Evolutionary conservation across 1,140 invertebrate species (phyloP).

Genomic region (Mercenaria mercenaria): DNA sequence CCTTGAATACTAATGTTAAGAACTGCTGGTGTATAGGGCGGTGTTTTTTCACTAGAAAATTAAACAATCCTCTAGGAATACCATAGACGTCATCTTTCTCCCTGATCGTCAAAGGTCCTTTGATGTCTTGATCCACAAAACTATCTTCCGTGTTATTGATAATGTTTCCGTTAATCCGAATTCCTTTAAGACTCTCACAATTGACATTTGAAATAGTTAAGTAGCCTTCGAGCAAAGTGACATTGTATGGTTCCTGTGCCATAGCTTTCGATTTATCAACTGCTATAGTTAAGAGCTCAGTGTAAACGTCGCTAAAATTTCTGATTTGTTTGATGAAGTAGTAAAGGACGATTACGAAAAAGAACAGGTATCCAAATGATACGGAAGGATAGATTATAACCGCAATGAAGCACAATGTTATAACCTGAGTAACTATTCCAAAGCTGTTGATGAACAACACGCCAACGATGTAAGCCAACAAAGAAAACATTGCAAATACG

Average conservation of each 20-base stretch:
- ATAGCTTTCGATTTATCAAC: constrained; percentile 8
- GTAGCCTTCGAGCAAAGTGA: neutral
- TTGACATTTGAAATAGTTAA: constrained; percentile 35
- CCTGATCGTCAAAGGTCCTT: neutral
- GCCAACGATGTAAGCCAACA: neutral
- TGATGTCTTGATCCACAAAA: neutral
- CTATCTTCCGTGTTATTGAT: neutral
- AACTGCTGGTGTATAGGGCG: constrained; percentile 16
- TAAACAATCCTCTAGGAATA: constrained; percentile 20
- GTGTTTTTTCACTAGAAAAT: neutral
- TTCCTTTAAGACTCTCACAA: neutral
- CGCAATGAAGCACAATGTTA: constrained; percentile 33
- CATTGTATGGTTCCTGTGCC: neutral
- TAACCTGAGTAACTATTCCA: constrained; percentile 1
- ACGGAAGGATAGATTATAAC: constrained; percentile 53
- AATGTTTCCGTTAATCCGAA: constrained; percentile 20
- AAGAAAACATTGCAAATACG: neutral
- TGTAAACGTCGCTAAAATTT: constrained; percentile 8
- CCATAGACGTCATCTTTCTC: neutral
- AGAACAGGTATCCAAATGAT: constrained; percentile 54
- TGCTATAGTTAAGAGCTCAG: neutral
- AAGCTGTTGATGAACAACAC: constrained; percentile 49
- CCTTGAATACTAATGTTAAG: neutral
- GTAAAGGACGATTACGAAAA: constrained; percentile 12
- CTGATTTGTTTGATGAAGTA: neutral